phyloP scores from a whole-genome alignment of 1,140 invertebrate species.

The Rhopalosiphum padi region DNA sequence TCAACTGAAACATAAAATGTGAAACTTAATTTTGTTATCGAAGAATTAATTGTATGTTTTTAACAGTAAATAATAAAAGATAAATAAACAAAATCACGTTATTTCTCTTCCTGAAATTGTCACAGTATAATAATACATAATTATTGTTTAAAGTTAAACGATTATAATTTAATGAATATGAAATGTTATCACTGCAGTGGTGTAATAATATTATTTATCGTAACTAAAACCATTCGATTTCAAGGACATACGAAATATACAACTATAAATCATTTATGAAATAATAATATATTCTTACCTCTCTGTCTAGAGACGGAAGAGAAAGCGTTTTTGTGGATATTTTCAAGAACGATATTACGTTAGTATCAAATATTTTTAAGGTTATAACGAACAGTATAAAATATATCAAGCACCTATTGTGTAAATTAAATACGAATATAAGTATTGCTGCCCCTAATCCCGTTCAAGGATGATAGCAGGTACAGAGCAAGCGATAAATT shows the following conservation, averaged over 20 bases:
- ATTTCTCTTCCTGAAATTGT: neutral
- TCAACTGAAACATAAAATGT: too few species aligned
- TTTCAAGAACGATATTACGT: neutral
- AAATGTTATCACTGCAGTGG: neutral
- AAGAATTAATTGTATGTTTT: neutral
- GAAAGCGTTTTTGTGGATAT: neutral
- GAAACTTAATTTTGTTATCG: neutral
- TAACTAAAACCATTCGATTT: neutral
- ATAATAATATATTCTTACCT: neutral
- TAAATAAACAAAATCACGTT: neutral
- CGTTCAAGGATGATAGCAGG: neutral
- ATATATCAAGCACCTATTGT: neutral
- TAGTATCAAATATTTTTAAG: neutral
- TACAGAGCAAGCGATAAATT: too few species aligned
- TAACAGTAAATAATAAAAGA: neutral
- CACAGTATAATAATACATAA: conserved; percentile 3
- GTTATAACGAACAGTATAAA: neutral
- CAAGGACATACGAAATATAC: neutral
- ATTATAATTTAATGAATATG: neutral
- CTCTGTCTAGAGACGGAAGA: neutral
- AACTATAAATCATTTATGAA: neutral
- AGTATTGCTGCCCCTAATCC: neutral
- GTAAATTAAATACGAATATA: neutral
- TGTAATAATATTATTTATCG: neutral
- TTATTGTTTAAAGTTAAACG: neutral